Conservation (phyloP, 2,888 invertebrate genomes). For the Amphipoea oculea region DNA sequence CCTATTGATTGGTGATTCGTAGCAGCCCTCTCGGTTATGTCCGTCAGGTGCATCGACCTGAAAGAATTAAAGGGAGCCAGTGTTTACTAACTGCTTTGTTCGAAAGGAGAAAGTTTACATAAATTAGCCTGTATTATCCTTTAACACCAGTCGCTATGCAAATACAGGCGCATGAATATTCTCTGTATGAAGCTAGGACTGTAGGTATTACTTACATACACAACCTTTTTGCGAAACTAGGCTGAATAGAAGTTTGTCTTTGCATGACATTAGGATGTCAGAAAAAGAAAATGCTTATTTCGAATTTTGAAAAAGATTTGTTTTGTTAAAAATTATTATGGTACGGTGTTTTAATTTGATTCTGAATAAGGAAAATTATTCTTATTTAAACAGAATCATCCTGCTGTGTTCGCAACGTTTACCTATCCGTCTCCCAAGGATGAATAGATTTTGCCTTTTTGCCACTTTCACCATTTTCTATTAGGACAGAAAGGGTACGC, state of each 20-base stretch:
- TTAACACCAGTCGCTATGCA: conserved; percentile 21
- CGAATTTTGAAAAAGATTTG: background rate
- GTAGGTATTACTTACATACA: background rate
- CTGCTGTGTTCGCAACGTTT: too few species aligned
- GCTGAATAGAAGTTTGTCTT: conserved; percentile 35
- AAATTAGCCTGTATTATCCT: conserved; percentile 57
- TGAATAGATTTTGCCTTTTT: background rate
- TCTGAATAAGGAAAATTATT: background rate
- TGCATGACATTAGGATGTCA: conserved; percentile 23
- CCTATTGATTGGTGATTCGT: background rate
- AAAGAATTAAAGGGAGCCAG: conserved; percentile 59
- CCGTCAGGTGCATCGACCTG: conserved; percentile 61
- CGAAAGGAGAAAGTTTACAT: conserved; percentile 62
- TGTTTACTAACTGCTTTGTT: conserved; percentile 57
- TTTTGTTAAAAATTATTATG: background rate
- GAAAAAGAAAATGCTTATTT: background rate
- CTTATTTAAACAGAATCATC: background rate
- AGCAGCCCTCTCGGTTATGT: conserved; percentile 46
- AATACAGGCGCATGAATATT: conserved; percentile 44
- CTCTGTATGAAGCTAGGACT: conserved; percentile 6
- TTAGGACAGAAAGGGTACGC: background rate
- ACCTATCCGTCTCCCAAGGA: too few species aligned
- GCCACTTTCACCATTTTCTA: too few species aligned
- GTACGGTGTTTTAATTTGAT: background rate
- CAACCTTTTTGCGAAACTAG: conserved; percentile 43